Evolutionary conservation across 2,797 vertebrate species (phyloP), one percentile per base, ranked within the genome.

Genomic region (Catostomus latipinnis): DNA sequence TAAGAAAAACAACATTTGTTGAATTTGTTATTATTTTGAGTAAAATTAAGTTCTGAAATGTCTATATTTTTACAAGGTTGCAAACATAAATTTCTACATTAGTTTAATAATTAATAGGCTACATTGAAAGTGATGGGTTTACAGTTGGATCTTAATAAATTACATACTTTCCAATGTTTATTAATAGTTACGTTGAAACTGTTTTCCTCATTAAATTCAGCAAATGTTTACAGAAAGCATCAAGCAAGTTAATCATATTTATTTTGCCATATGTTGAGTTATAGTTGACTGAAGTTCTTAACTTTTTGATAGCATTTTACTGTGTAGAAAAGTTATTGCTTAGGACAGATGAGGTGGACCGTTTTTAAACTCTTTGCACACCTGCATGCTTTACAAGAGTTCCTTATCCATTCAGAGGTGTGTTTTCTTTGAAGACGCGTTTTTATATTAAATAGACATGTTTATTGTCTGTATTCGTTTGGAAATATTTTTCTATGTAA

Each of bases 401-500:
- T 45, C 7, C 52, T 49, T 68, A 50, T 0, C 22, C 7, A 58
- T 49, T 6, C 12, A 34, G 22, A 5, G 2, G 10, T 61, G 45
- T 60, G 16, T 69, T 61, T 34, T 45, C 22, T 60, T 52, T 16
- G 11, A 1, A 60, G 2, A 45, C 2, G 10, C 61, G 45, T 60
- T 13, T 70, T 34, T 69, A 77, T 61, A 70, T 70, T 45, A 13
- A 76, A 61, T 61, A 45, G 18, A 61, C 66, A 49, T 72, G 58
- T 71, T 70, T 43, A 16, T 11, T 78, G 50, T 71, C 22, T 53
- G 43, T 45, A 54, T 62, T 62, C 1, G 22, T 78, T 62, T 58
- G 11, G 16, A 45, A 9, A 62, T 70, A 63, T 71, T 71, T 78
- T 71, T 78, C 22, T 71, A 71, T 56, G 50, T 60, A 63, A 56